These are phyloP conservation scores for Scelioninae gen. 2 DNA, from an alignment of 2,888 invertebrate species.

Conservation along the genomic window DNA sequence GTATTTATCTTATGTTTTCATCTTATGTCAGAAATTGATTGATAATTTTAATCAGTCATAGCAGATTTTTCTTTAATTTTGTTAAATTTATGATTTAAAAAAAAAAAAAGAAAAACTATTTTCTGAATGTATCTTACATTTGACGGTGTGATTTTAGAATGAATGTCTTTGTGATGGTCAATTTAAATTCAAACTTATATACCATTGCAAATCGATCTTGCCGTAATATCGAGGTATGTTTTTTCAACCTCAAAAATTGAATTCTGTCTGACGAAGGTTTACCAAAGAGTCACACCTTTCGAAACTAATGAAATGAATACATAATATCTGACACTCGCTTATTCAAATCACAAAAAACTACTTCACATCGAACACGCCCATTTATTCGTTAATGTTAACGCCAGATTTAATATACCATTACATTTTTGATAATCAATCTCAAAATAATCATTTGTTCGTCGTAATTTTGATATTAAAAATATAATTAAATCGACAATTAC, in stretches of 20 bases:
- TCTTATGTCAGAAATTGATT: too few relatives aligned
- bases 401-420: constrained; percentile 3
- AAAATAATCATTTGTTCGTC: not conserved
- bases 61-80: too few relatives aligned
- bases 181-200: too few relatives aligned
- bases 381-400: not conserved
- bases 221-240: not conserved
- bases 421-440: constrained; percentile 8
- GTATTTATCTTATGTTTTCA: too few relatives aligned
- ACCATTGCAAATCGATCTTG: not conserved
- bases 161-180: too few relatives aligned
- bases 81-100: too few relatives aligned
- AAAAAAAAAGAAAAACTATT: too few relatives aligned
- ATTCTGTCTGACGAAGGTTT: constrained; percentile 1
- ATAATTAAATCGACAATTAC: constrained; percentile 5
- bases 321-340: constrained; percentile 24
- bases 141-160: too few relatives aligned
- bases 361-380: constrained; percentile 1
- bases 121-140: too few relatives aligned
- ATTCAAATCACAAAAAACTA: constrained; percentile 20
- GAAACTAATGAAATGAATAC: constrained; percentile 21
- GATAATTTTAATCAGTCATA: too few relatives aligned
- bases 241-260: constrained; percentile 3
- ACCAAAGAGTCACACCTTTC: constrained; percentile 24
- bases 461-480: not conserved